These are phyloP conservation scores for Chiloscyllium plagiosum DNA, from an alignment of 2,113 vertebrate species.

Conservation along the genomic window DNA sequence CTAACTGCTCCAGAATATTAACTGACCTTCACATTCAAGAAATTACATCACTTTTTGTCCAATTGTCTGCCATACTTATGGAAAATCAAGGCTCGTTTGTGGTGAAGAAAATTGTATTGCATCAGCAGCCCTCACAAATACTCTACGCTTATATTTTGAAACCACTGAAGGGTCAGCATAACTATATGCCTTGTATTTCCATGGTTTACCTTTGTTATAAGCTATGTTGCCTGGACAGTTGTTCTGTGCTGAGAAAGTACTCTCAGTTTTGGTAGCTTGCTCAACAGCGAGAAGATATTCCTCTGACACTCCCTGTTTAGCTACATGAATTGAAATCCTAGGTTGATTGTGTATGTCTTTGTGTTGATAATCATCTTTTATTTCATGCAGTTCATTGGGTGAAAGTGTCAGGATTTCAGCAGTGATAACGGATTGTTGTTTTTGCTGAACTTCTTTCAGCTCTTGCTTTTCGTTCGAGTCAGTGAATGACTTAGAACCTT, in stretches of 20 bases:
- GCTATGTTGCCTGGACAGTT: background rate
- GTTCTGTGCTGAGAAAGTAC: background rate
- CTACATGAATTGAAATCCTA: too few relatives aligned
- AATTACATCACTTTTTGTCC: background rate
- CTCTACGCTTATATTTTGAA: background rate
- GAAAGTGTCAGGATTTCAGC: background rate
- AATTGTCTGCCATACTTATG: background rate
- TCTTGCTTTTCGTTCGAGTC: background rate
- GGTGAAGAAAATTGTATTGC: conserved; percentile 9
- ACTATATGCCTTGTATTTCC: conserved; percentile 40
- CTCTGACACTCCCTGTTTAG: background rate
- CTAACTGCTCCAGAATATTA: background rate
- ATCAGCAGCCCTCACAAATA: background rate
- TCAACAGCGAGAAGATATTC: background rate
- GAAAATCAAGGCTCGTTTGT: background rate
- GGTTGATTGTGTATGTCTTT: background rate
- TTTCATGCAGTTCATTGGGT: background rate
- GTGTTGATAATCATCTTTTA: background rate
- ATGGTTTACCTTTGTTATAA: background rate
- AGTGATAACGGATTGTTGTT: background rate
- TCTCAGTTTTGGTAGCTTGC: background rate
- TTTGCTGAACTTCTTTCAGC: background rate
- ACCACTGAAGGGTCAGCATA: conserved; percentile 34
- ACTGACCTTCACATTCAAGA: background rate
- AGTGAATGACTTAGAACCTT: background rate